Base-by-base conservation (phyloP, 2,797 vertebrate species). In the Brachymystax lenok region DNA sequence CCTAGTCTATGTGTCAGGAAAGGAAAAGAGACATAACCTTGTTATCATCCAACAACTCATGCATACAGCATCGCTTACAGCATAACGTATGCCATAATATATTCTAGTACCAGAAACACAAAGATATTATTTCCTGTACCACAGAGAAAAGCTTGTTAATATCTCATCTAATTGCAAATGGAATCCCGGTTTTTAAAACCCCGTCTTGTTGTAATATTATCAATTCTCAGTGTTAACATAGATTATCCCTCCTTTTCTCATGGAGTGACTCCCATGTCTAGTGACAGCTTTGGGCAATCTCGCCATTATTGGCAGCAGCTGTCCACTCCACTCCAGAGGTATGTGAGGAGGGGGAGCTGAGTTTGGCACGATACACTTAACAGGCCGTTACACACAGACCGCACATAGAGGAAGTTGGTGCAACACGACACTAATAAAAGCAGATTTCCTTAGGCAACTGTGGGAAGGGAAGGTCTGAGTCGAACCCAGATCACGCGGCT, bases 261-360 rank as follows among this genome's bases (percentile, higher is more conserved):
- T 69, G 14, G 71, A 63, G 77, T 78, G 85, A 88, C 90, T 30
- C 27, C 40, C 59, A 54, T 73, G 28, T 33, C 30, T 61, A 17
- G 19, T 51, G 52, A 72, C 70, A 90, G 89, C 89, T 50, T 88
- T 21, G 46, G 70, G 14, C 27, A 72, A 56, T 56, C 70, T 89
- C 90, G 89, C 90, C 88, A 90, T 90, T 77, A n/a, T 5, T 27
- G 80, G 83, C 90, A 90, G 89, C 90, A 91, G 90, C 90, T 91
- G 89, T 89, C 90, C 81, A 76, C 61, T 90, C 90, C 80, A 75
- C 56, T 69, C 80, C 67, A 76, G 80, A 82, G 82, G 82, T 80
- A 86, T 88, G 82, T 84, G 28, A 78, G 72, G 69, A 66, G 56
- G 54, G 30, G 21, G 35, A 21, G 69, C 46, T n/a, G 69, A 24